Percentiles rank a stretch among this genome's conserved stretches.
Evolutionary conservation across 1,140 invertebrate genomes (phyloP).

Genomic region (Drosophila rhopaloa): DNA sequence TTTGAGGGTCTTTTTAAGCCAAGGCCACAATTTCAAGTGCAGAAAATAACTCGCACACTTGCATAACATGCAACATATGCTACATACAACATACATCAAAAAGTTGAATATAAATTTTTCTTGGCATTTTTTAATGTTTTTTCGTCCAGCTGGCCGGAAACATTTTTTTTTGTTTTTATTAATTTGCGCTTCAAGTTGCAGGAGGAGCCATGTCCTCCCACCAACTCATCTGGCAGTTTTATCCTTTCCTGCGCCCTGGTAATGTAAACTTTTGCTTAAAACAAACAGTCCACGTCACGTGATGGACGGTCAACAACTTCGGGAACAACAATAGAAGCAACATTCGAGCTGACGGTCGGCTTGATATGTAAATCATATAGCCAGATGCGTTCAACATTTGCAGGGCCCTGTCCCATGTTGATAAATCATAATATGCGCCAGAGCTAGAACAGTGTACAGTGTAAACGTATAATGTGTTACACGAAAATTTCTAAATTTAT

Average conservation of each 20-base stretch:
- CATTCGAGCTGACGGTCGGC: constrained; percentile 49
- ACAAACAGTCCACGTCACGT: constrained; percentile 66
- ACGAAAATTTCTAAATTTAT: constrained; percentile 37
- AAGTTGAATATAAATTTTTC: constrained; percentile 71
- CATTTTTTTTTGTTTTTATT: constrained; percentile 65
- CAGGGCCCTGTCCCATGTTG: constrained; percentile 28
- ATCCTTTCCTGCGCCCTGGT: constrained; percentile 4
- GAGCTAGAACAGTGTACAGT: too few species aligned
- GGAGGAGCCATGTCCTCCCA: constrained; percentile 5
- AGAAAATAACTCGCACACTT: constrained; percentile 15
- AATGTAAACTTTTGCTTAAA: constrained; percentile 69
- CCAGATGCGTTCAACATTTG: constrained; percentile 52
- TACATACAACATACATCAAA: constrained; percentile 58
- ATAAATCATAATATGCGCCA: constrained; percentile 40
- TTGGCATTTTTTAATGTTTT: constrained; percentile 44
- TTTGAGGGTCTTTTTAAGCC: neutral
- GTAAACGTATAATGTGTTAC: constrained; percentile 21
- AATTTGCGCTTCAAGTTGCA: constrained; percentile 64
- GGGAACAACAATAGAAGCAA: constrained; percentile 35
- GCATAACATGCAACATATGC: constrained; percentile 69
- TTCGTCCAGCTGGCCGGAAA: constrained; percentile 27
- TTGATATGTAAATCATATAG: constrained; percentile 68
- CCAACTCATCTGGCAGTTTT: constrained; percentile 16
- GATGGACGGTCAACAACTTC: constrained; percentile 74
- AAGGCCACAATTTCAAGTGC: neutral